phyloP scores from a whole-genome alignment of 2,113 vertebrate species.

The Cnemophilus loriae region DNA sequence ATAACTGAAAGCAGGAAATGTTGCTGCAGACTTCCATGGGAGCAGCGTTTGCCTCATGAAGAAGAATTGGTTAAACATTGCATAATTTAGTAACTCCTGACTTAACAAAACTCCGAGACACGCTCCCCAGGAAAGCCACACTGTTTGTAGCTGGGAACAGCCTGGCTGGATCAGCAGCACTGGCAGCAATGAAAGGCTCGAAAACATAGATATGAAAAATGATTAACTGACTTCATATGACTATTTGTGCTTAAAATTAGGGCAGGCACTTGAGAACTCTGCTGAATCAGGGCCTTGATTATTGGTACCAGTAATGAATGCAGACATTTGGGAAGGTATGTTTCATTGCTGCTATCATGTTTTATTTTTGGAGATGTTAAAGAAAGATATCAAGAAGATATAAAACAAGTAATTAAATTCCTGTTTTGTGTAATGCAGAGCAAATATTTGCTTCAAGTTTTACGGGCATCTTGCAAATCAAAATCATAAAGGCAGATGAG shows the following conservation, averaged over 20 bases:
- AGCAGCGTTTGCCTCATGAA: not conserved
- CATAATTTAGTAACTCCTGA: not conserved
- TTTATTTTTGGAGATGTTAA: conserved; percentile 35
- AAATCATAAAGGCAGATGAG: conserved; percentile 21
- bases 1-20: not conserved
- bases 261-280: not conserved
- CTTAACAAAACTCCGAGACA: not conserved
- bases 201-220: not conserved
- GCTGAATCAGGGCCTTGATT: conserved; percentile 34
- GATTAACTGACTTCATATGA: not conserved
- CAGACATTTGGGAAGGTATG: conserved; percentile 27
- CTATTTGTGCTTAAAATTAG: conserved; percentile 36
- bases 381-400: not conserved
- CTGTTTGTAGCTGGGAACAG: not conserved
- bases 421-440: conserved; percentile 5
- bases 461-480: conserved; percentile 31
- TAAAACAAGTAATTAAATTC: conserved; percentile 42
- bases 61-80: conserved; percentile 1
- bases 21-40: not conserved
- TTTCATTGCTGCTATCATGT: conserved; percentile 3
- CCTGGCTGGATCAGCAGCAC: not conserved
- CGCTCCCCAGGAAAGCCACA: not conserved
- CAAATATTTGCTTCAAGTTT: conserved; percentile 43
- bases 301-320: not conserved
- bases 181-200: not conserved